Percentiles rank a stretch among this genome's conserved stretches.
These are phyloP conservation scores for Chionoecetes opilio DNA, from an alignment of 1,140 invertebrate species.

Conservation along the genomic window DNA sequence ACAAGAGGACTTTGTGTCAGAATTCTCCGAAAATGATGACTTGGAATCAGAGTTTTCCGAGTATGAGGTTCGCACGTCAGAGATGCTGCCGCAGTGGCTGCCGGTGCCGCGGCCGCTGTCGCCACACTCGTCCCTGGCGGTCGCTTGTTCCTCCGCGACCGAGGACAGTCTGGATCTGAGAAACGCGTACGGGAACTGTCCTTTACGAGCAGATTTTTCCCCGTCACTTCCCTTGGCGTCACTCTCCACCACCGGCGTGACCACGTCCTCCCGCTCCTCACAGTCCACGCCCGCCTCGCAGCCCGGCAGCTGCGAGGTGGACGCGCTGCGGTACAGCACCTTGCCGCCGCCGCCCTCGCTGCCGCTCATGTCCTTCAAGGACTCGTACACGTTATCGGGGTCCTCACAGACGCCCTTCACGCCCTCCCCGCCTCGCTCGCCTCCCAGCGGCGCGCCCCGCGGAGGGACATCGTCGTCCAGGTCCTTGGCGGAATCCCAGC, in stretches of 20 bases:
- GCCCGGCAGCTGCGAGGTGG: slow-evolving; percentile 78
- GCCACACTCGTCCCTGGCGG: slow-evolving; percentile 79
- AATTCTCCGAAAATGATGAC: slow-evolving; percentile 80
- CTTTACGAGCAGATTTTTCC: slow-evolving; percentile 76
- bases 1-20: slow-evolving; percentile 80
- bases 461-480: slow-evolving; percentile 72
- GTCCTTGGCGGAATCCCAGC: slow-evolving; percentile 81
- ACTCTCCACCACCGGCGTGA: slow-evolving; percentile 31
- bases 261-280: not conserved
- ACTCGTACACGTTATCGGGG: slow-evolving; percentile 72
- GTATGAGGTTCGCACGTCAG: slow-evolving; percentile 80
- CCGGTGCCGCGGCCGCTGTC: slow-evolving; percentile 80
- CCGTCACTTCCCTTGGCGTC: slow-evolving; percentile 53
- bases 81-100: slow-evolving; percentile 80
- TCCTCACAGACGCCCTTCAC: not conserved
- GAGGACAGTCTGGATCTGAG: slow-evolving; percentile 80
- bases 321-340: slow-evolving; percentile 79
- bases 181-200: slow-evolving; percentile 80
- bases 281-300: slow-evolving; percentile 64
- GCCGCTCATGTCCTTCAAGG: slow-evolving; percentile 64
- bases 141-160: slow-evolving; percentile 80
- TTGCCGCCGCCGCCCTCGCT: not conserved
- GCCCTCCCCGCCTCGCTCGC: slow-evolving; percentile 23
- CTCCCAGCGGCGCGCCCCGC: slow-evolving; percentile 7
- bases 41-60: slow-evolving; percentile 81